Evolutionary conservation across 92 coral and sea anemone species (phyloP).

Genomic region (Palythoa caribaeorum): DNA sequence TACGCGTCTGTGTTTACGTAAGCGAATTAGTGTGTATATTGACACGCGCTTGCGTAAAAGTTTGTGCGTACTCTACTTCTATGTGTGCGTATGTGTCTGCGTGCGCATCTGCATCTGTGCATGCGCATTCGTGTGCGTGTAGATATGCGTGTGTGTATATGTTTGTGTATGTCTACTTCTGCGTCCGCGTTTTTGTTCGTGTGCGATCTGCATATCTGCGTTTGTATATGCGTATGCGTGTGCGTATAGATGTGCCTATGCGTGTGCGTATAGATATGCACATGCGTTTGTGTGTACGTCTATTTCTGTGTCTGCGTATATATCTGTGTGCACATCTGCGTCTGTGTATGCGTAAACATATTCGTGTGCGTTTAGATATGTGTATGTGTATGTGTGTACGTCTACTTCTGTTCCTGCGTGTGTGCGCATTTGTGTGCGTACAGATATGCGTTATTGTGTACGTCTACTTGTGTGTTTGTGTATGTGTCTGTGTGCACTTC

Average conservation of each 20-base stretch:
- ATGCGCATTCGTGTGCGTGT: too few relatives aligned
- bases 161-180: too few relatives aligned
- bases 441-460: not conserved
- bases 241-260: too few relatives aligned
- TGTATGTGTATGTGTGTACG: not conserved
- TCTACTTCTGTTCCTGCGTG: not conserved
- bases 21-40: not conserved
- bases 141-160: too few relatives aligned
- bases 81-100: not conserved
- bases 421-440: not conserved
- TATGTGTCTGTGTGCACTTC: not conserved
- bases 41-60: not conserved
- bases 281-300: too few relatives aligned
- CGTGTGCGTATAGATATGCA: too few relatives aligned
- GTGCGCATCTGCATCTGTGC: too few relatives aligned
- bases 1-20: not conserved
- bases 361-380: too few relatives aligned
- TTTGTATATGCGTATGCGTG: too few relatives aligned
- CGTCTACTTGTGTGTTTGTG: not conserved
- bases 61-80: not conserved
- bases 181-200: too few relatives aligned
- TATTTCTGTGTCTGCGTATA: too few relatives aligned
- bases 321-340: not conserved
- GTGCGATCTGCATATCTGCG: too few relatives aligned
- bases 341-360: not conserved